Conservation (phyloP, 2,797 vertebrate species). For the Argentina silus region DNA sequence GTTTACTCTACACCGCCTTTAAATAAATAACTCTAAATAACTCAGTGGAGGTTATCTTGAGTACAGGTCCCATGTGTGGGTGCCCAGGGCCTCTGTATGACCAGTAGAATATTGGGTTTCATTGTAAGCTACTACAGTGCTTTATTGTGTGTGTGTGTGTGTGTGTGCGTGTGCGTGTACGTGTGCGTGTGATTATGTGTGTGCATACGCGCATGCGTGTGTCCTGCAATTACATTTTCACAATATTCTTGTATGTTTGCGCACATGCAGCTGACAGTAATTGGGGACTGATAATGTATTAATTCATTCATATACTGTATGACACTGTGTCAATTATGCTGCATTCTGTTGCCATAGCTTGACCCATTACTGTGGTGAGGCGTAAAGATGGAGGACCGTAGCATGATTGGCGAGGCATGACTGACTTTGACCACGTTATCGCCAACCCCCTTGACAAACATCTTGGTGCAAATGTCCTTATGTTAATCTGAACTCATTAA, state of each 20-base stretch:
- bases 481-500: conserved; percentile 13
- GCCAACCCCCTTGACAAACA: conserved; percentile 16
- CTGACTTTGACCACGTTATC: conserved; percentile 21
- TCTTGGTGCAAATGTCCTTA: conserved; percentile 4
- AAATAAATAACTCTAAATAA: too few relatives aligned
- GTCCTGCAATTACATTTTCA: neutral
- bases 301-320: conserved; percentile 23
- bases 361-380: conserved; percentile 26
- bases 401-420: conserved; percentile 20
- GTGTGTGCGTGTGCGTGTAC: neutral
- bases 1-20: neutral
- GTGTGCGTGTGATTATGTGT: neutral
- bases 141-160: neutral
- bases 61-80: neutral
- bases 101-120: too few relatives aligned
- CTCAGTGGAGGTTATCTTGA: neutral
- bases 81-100: neutral
- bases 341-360: conserved; percentile 30
- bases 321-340: conserved; percentile 32
- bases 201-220: neutral
- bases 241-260: neutral
- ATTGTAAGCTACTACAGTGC: neutral
- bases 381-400: conserved; percentile 17
- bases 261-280: neutral
- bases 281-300: neutral